These are phyloP conservation scores for Aspidiotus rigidus DNA, from an alignment of 2,888 invertebrate species.

Conservation along the genomic window DNA sequence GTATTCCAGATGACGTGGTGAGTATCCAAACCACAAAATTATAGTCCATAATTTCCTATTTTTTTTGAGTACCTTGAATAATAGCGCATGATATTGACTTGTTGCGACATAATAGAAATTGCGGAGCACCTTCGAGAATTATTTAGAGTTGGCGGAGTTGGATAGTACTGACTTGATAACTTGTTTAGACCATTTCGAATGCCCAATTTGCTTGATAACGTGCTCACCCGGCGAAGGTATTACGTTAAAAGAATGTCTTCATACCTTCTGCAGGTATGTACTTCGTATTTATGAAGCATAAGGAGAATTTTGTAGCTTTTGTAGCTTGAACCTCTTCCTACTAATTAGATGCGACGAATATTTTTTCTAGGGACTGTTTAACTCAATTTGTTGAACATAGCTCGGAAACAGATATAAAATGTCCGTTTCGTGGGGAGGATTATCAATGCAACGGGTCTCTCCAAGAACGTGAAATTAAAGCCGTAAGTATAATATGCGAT, in stretches of 20 bases:
- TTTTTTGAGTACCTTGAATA: too few relatives aligned
- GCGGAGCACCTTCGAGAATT: conserved; percentile 42
- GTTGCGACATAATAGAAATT: too few relatives aligned
- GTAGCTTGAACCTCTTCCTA: too few relatives aligned
- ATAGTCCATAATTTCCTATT: too few relatives aligned
- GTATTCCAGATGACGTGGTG: too few relatives aligned
- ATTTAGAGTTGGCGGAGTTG: conserved; percentile 57
- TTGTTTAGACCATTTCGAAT: conserved; percentile 66
- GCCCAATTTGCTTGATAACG: conserved; percentile 67
- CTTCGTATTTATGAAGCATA: background rate
- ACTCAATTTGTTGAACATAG: conserved; percentile 62
- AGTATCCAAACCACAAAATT: too few relatives aligned
- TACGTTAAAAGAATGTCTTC: conserved; percentile 74
- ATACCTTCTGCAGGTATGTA: conserved; percentile 67
- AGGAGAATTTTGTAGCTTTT: too few relatives aligned
- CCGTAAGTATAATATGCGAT: conserved; percentile 43
- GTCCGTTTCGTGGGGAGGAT: conserved; percentile 66
- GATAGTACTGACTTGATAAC: conserved; percentile 64
- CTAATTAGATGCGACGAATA: too few relatives aligned
- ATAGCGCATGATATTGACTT: too few relatives aligned
- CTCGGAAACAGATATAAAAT: conserved; percentile 68
- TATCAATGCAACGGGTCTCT: conserved; percentile 66
- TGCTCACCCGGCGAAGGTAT: conserved; percentile 59
- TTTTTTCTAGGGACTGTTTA: conserved; percentile 51
- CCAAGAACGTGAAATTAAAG: conserved; percentile 75